A percentile compares a stretch with the other conserved stretches of the same genome.
phyloP scores from a whole-genome alignment of 2,888 invertebrate genomes.

The Trissoscelio sp. region DNA sequence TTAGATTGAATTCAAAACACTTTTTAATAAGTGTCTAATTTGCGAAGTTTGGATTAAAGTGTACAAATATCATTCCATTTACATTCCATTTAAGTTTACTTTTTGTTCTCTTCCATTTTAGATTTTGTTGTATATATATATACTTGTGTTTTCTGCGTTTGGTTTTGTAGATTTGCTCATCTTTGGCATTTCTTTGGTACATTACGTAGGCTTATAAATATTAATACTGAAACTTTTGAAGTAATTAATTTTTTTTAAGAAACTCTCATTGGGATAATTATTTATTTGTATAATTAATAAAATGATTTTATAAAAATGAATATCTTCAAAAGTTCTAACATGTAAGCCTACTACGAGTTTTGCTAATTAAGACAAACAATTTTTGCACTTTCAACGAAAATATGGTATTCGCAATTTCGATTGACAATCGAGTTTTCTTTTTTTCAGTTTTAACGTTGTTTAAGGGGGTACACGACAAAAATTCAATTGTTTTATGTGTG shows the following conservation, averaged over 20 bases:
- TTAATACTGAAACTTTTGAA: neutral
- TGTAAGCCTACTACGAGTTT: conserved; percentile 11
- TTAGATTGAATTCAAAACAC: too few relatives aligned
- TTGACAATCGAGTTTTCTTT: conserved; percentile 29
- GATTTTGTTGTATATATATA: neutral
- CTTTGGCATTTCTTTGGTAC: too few relatives aligned
- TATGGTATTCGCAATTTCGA: conserved; percentile 13
- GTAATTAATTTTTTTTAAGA: neutral
- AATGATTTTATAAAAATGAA: too few relatives aligned
- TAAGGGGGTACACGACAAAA: conserved; percentile 32
- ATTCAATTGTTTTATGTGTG: conserved; percentile 56
- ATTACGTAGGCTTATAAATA: too few relatives aligned
- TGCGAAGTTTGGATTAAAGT: too few relatives aligned
- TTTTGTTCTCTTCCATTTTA: too few relatives aligned
- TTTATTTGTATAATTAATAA: too few relatives aligned
- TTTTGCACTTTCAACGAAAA: conserved; percentile 24
- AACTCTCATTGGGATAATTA: too few relatives aligned
- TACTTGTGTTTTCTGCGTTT: too few relatives aligned
- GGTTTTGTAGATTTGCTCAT: too few relatives aligned
- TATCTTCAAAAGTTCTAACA: too few relatives aligned
- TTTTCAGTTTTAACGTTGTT: conserved; percentile 21
- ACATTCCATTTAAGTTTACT: conserved; percentile 10
- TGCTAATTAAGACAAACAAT: neutral
- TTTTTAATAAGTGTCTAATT: too few relatives aligned
- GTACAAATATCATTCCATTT: neutral